phyloP scores from a whole-genome alignment of 2,888 invertebrate genomes.

The Patella pellucida region DNA sequence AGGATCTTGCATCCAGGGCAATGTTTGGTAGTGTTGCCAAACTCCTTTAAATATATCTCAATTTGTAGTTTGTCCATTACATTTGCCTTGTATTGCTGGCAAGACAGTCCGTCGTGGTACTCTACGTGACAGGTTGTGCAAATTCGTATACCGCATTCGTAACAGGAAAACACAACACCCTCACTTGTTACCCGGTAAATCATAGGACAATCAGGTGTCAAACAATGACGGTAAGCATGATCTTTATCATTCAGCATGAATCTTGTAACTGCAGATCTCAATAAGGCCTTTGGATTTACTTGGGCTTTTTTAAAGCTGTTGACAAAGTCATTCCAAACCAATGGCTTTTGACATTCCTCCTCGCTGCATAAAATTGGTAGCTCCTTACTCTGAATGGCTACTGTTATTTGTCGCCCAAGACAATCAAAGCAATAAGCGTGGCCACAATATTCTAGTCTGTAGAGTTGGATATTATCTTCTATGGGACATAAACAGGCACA shows the following conservation, averaged over 20 bases:
- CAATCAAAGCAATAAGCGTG: slow-evolving; percentile 63
- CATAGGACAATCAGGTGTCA: slow-evolving; percentile 59
- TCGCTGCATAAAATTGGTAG: slow-evolving; percentile 55
- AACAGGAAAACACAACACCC: slow-evolving; percentile 42
- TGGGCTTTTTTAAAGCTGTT: slow-evolving; percentile 31
- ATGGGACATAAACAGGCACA: slow-evolving; percentile 58
- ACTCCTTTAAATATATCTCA: slow-evolving; percentile 43
- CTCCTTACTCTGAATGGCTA: slow-evolving; percentile 40
- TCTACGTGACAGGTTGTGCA: slow-evolving; percentile 57
- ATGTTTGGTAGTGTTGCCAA: slow-evolving; percentile 42
- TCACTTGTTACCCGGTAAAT: slow-evolving; percentile 50
- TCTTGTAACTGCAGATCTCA: slow-evolving; percentile 42
- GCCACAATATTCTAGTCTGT: slow-evolving; percentile 60
- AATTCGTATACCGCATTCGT: slow-evolving; percentile 42
- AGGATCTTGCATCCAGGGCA: slow-evolving; percentile 57
- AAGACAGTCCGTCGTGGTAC: slow-evolving; percentile 57
- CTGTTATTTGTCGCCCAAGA: slow-evolving; percentile 39
- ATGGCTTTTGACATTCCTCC: slow-evolving; percentile 46
- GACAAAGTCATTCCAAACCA: slow-evolving; percentile 49
- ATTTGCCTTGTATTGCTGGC: slow-evolving; percentile 44
- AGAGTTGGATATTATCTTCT: slow-evolving; percentile 40
- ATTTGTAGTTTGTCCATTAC: slow-evolving; percentile 37
- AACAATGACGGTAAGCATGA: slow-evolving; percentile 49
- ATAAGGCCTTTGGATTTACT: slow-evolving; percentile 32
- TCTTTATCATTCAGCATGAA: slow-evolving; percentile 44